Percentiles rank a stretch among this genome's conserved stretches.
phyloP scores from a whole-genome alignment of 2,888 invertebrate genomes.

The Tinea pellionella region DNA sequence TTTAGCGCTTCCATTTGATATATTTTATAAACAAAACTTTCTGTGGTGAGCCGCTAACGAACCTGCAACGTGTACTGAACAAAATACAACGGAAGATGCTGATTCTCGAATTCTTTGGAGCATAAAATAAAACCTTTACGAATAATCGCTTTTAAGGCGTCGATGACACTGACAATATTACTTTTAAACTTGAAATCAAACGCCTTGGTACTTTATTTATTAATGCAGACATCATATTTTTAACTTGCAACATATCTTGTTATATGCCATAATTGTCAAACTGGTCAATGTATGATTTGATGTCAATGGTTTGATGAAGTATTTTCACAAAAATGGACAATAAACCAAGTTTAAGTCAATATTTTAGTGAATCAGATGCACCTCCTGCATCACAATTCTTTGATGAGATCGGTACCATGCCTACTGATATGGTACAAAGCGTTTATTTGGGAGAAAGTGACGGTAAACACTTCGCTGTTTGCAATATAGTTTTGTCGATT shows the following conservation, averaged over 20 bases:
- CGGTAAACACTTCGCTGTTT: slow-evolving; percentile 26
- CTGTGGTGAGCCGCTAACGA: slow-evolving; percentile 18
- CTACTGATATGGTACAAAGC: slow-evolving; percentile 61
- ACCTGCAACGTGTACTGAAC: slow-evolving; percentile 25
- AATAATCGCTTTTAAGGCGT: neutral
- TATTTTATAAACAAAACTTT: neutral
- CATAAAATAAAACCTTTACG: neutral
- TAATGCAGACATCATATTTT: no score
- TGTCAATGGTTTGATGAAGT: neutral
- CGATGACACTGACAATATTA: neutral
- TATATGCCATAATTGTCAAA: no score
- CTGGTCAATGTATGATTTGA: no score
- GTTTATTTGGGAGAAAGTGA: slow-evolving; percentile 54
- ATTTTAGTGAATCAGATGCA: slow-evolving; percentile 58
- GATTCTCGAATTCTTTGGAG: neutral
- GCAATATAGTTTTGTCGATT: slow-evolving; percentile 8
- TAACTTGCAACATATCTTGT: no score
- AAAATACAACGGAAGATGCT: slow-evolving; percentile 1
- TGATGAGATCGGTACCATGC: slow-evolving; percentile 58
- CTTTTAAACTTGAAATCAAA: neutral
- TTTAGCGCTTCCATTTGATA: slow-evolving; percentile 36
- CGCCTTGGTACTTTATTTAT: no score
- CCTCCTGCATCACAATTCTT: slow-evolving; percentile 61
- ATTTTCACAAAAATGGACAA: slow-evolving; percentile 45
- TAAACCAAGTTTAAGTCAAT: slow-evolving; percentile 67